Base-by-base conservation (phyloP, 2,888 invertebrate genomes). In the Machimus atricapillus region DNA sequence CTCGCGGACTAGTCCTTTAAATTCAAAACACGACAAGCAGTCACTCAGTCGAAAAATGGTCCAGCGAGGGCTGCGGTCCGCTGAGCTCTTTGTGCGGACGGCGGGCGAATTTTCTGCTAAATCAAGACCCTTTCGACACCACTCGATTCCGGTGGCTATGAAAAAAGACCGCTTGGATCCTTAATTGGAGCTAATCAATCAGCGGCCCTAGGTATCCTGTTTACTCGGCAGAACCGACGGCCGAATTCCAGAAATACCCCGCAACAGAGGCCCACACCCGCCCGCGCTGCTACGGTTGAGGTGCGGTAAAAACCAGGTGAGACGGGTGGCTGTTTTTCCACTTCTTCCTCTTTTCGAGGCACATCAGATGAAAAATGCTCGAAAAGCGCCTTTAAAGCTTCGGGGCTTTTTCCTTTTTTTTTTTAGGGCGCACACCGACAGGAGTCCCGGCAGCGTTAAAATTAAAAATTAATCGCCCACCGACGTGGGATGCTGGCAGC, bases 401-500 rank as follows among this genome's bases (percentile, higher is more conserved):
- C 19, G 37, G 56, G 52, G 58, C 31, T 31, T 34, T 82, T 52
- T 83, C 23, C 23, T 79, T 23, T 46, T 16, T 79, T 52, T n/a
- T 40, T 23, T 46, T 46, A 46, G 43, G 23, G 27, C 40, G 79
- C 66, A 66, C 66, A 46, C 23, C 40, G 43, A 0, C 43, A 37
- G 43, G 19, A 46, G 46, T 43, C 23, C 52, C 23, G 86, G 34
- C 19, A 37, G 86, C 76, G 56, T 86, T 56, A 86, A 86, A 86
- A 86, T 85, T 86, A 86, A 86, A 86, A 86, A 86, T 86, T 86
- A 86, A 86, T 86, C 86, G 86, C 74, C 46, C 40, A 56, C 56
- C 77, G 76, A 37, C 40, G 76, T 76, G 37, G 76, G 34, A 40
- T 37, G 40, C 37, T 37, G 40, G 76, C 52, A 52, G 52, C 52